Conservation (phyloP, 1,140 invertebrate genomes). For the Druon quercuslanigerum region DNA sequence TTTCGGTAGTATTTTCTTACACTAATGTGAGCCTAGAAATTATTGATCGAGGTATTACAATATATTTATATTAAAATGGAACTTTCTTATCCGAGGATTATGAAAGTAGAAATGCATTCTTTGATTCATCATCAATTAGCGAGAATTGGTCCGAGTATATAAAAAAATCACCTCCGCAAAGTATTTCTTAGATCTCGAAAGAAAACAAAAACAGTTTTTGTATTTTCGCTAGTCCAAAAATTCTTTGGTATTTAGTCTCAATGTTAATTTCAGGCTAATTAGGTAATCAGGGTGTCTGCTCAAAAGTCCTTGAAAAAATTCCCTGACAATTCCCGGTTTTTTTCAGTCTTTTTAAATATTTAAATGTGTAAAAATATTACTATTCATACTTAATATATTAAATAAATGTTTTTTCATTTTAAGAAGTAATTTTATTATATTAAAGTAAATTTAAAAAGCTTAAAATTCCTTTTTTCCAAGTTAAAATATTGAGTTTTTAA, state of each 20-base stretch:
- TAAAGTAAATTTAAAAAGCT: no score
- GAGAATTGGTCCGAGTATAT: conserved; percentile 33
- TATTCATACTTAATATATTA: no score
- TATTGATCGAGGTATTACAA: conserved; percentile 36
- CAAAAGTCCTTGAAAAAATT: no score
- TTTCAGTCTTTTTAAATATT: no score
- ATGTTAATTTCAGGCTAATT: neutral
- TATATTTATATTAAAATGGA: no score
- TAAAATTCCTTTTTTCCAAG: no score
- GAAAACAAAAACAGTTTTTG: neutral
- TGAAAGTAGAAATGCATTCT: conserved; percentile 32
- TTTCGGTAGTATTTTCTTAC: conserved; percentile 32
- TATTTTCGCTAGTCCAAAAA: neutral
- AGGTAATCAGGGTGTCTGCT: neutral
- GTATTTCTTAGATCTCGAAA: conserved; percentile 22
- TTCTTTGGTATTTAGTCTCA: conserved; percentile 14
- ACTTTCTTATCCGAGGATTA: conserved; percentile 35
- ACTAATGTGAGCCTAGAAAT: conserved; percentile 44
- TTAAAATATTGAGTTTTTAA: no score
- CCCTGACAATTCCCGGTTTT: no score
- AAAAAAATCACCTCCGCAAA: conserved; percentile 38
- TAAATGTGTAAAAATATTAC: no score
- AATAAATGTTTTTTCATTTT: no score
- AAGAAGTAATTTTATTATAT: no score
- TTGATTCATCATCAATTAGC: conserved; percentile 19